Percentiles rank a stretch among this genome's conserved stretches.
Evolutionary conservation across 2,113 vertebrate genomes (phyloP).

Genomic region (Lophura nycthemera): DNA sequence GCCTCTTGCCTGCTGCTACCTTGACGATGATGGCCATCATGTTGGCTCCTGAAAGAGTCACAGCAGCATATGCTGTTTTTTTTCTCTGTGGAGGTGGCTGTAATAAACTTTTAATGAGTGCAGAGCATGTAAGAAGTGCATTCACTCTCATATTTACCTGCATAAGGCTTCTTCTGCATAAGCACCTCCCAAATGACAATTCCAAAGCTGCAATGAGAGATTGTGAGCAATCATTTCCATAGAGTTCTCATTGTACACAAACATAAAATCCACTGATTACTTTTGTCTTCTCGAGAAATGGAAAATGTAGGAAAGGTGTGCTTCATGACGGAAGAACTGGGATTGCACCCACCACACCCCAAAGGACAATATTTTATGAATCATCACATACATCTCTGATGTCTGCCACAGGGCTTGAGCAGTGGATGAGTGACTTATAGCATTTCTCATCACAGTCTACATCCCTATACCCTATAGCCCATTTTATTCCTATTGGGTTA

Average conservation of each 20-base stretch:
- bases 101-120: accelerated
- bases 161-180: slow-evolving; percentile 85
- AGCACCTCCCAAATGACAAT: slow-evolving; percentile 91
- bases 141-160: slow-evolving; percentile 72
- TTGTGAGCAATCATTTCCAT: background rate
- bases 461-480: background rate
- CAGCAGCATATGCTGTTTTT: accelerated
- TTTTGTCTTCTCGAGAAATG: background rate
- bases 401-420: background rate
- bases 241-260: background rate
- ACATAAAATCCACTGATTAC: accelerated
- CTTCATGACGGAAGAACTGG: background rate
- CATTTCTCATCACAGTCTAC: background rate
- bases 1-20: slow-evolving; percentile 82
- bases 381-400: background rate
- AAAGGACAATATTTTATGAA: background rate
- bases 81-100: background rate
- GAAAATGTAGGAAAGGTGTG: background rate
- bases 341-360: background rate
- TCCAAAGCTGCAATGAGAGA: slow-evolving; percentile 79
- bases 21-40: slow-evolving; percentile 82
- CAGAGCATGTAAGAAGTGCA: background rate
- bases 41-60: slow-evolving; percentile 75
- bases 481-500: background rate
- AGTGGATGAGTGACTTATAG: background rate